Evolutionary conservation across 2,888 invertebrate species (phyloP), one percentile per base, ranked within the genome.

Genomic region (Glaucopsyche alexis): DNA sequence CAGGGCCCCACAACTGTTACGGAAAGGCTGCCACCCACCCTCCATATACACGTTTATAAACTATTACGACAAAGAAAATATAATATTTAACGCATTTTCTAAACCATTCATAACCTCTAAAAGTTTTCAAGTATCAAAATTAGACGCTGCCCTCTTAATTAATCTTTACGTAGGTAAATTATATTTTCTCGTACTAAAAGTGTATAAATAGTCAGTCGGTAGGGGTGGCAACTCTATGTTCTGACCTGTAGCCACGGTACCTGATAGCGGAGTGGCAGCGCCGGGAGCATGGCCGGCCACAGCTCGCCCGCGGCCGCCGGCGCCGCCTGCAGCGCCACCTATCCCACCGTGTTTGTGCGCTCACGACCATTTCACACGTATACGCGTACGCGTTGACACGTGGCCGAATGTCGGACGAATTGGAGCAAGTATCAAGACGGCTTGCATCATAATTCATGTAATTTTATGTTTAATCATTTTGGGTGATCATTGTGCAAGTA

Each of bases 211-310:
- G 67, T 16, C 19, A 5, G 11, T 29, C 45, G 50, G 47, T 66
- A 52, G n/a, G 47, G 60, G 50, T 70, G 42, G 66, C 64, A 69
- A 49, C 45, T 29, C 29, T 49, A 69, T 47, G 29, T 47, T 69
- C 69, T 69, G 69, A 69, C 69, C 69, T 69, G 69, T 11, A 60
- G 60, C 50, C 49, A 47, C 60, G 77, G 79, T 87, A 90, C 89
- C 90, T 89, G 90, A 82, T 89, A 89, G 80, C 90, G 84, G 81
- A 89, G 81, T 75, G 87, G 85, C 81, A 89, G 82, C 77, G 87
- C 79, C 77, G 88, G 88, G 84, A 89, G 84, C 82, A 88, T 82
- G 77, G 86, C 85, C 80, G 85, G 85, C 90, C 89, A 89, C 84
- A 88, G 83, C 84, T 88, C 87, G 80, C 83, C 81, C 75, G 80